A percentile compares a stretch with the other conserved stretches of the same genome.
phyloP scores from a whole-genome alignment of 1,140 invertebrate genomes.

The Hyles vespertilio region DNA sequence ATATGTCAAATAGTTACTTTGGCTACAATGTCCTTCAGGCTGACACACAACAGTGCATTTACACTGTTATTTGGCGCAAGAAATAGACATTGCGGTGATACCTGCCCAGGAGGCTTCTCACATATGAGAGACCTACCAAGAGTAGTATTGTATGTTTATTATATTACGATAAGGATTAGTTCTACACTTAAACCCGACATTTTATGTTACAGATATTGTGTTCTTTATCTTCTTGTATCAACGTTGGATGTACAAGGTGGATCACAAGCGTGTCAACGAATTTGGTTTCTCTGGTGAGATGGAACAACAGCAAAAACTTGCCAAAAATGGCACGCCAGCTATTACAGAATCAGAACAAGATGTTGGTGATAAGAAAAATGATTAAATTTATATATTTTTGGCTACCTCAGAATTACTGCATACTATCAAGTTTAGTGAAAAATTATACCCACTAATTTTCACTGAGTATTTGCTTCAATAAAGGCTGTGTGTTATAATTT shows the following conservation, averaged over 20 bases:
- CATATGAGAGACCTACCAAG: too few species aligned
- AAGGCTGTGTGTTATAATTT: neutral
- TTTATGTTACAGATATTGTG: conserved; percentile 88
- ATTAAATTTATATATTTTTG: conserved; percentile 41
- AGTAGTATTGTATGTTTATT: too few species aligned
- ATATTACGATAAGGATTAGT: neutral
- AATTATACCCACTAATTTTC: conserved; percentile 6
- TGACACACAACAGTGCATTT: too few species aligned
- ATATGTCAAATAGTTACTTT: too few species aligned
- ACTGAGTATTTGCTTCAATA: conserved; percentile 8
- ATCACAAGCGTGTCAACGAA: conserved; percentile 95
- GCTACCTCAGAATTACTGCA: conserved; percentile 6
- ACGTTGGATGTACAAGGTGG: conserved; percentile 98
- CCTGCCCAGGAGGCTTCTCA: too few species aligned
- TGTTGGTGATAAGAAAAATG: conserved; percentile 66
- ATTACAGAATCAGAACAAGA: conserved; percentile 48
- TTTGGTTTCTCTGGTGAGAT: conserved; percentile 93
- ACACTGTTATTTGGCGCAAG: too few species aligned
- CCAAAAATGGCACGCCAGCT: conserved; percentile 51
- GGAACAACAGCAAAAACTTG: conserved; percentile 72
- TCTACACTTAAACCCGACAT: neutral
- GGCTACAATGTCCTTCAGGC: too few species aligned
- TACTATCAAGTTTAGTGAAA: conserved; percentile 4
- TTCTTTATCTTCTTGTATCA: conserved; percentile 99
- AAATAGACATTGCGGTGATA: too few species aligned